Conservation (phyloP, 2,888 invertebrate species). For the Xanthorhoe designata region DNA sequence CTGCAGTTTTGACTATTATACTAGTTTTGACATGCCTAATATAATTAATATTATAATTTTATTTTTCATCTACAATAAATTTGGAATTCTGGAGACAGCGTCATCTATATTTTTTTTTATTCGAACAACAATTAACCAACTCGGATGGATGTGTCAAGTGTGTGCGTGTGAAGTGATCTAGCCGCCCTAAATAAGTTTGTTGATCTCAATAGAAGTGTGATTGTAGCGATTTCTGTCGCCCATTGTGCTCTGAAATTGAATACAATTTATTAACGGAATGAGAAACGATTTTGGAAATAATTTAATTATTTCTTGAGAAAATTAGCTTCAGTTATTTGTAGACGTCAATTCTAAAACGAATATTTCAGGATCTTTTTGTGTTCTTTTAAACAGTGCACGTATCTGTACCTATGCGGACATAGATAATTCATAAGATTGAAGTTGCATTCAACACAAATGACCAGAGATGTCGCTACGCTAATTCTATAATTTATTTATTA, state of each 20-base stretch:
- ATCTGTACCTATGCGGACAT: no score
- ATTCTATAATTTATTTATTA: no score
- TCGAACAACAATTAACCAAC: neutral
- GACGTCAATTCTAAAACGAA: neutral
- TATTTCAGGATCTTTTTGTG: no score
- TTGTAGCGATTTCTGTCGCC: constrained; percentile 57
- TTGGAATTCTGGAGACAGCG: neutral
- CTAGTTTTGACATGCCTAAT: no score
- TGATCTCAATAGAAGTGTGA: constrained; percentile 52
- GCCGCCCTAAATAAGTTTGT: constrained; percentile 29
- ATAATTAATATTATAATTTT: no score
- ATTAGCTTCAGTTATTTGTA: constrained; percentile 1
- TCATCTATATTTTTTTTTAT: neutral
- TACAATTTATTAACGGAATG: constrained; percentile 42
- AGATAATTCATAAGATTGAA: no score
- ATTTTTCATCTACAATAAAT: no score
- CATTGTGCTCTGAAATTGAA: constrained; percentile 51
- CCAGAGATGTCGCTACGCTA: no score
- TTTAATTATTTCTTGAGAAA: constrained; percentile 13
- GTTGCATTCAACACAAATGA: no score
- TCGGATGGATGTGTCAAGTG: neutral
- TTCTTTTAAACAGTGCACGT: no score
- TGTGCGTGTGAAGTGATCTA: neutral
- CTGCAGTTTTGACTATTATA: no score
- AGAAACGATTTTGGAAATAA: constrained; percentile 22